Evolutionary conservation across 30 jellyfish, hydroid and myxozoan species (phyloP), one percentile per base, ranked within the genome.

Genomic region (Aurelia sp.): DNA sequence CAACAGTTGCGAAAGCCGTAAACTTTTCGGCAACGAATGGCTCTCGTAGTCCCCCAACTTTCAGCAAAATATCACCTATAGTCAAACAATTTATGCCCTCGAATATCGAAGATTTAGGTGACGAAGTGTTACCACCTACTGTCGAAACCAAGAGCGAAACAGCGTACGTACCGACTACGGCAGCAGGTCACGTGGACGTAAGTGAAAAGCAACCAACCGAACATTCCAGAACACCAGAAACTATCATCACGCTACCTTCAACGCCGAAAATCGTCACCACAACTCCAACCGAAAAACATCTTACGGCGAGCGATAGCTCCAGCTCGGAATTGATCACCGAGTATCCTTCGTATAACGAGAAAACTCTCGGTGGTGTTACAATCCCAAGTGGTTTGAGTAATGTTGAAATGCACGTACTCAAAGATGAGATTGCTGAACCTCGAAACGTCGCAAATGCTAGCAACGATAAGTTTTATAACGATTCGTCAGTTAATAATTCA

Each of bases 41-140:
- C 53, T 13, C 69, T n/a, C 23, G 23, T 21, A 21, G 33, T 59
- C 33, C 69, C 16, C 33, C 11, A 5, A 23, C 79, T 11, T 17
- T 23, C 62, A 12, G 7, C 21, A 31, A 27, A 21, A 21, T 44
- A 22, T 21, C 74, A 21, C 37, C 74, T 13, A 64, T 21, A 21
- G 13, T 13, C 17, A 31, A 41, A 17, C 23, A 23, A 6, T 27
- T n/a, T 6, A 19, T 6, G 27, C 4, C n/a, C 0, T 16, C 87
- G 10, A 62, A 60, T 5, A 63, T 76, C 44, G 67, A 59, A 41
- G 87, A 76, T 76, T 20, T 76, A n/a, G 87, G 87, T 5, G 87
- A 76, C 62, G 76, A 76, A 44, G 77, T 76, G 0, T 12, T 76
- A 33, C 87, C 87, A 11, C 87, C 87, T 19, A 76, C 87, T 23